Percentiles rank a stretch among this genome's conserved stretches.
phyloP scores from a whole-genome alignment of 1,140 invertebrate genomes.

The Drosophila aff. region DNA sequence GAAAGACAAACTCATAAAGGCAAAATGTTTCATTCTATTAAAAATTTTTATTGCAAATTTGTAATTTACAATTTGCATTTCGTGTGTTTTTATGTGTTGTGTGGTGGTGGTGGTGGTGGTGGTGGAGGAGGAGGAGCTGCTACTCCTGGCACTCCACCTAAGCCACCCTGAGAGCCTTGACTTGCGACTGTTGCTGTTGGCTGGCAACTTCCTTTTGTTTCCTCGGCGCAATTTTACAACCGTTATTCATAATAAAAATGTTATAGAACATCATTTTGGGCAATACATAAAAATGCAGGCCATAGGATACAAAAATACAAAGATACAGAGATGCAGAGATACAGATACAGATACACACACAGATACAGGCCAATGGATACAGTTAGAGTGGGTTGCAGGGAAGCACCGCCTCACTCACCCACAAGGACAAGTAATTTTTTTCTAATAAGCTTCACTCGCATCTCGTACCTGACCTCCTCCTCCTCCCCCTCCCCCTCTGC shows the following conservation, averaged over 20 bases:
- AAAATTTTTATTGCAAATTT: constrained; percentile 85
- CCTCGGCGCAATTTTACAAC: constrained; percentile 70
- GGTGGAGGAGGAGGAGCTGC: neutral
- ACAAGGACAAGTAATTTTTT: constrained; percentile 64
- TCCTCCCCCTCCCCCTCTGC: constrained; percentile 12
- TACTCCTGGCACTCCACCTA: neutral
- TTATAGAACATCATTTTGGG: constrained; percentile 84
- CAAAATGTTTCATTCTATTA: constrained; percentile 85
- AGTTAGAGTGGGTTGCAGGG: neutral
- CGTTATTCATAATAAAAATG: constrained; percentile 85
- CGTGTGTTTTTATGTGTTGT: constrained; percentile 74
- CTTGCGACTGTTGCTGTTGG: constrained; percentile 72
- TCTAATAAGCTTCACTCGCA: constrained; percentile 71
- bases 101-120: constrained; percentile 7
- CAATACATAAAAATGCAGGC: constrained; percentile 83
- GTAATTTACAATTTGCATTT: constrained; percentile 85
- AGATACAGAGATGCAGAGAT: neutral
- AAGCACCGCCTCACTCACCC: too few relatives aligned
- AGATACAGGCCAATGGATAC: neutral
- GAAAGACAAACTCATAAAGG: constrained; percentile 82
- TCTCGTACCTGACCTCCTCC: constrained; percentile 23
- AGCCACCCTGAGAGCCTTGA: constrained; percentile 44
- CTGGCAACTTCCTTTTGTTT: constrained; percentile 56
- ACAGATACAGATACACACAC: constrained; percentile 1
- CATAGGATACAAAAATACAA: constrained; percentile 16